Base-by-base conservation (phyloP, 53 echinoderm and acorn worm species). In the Stichopus horrens region DNA sequence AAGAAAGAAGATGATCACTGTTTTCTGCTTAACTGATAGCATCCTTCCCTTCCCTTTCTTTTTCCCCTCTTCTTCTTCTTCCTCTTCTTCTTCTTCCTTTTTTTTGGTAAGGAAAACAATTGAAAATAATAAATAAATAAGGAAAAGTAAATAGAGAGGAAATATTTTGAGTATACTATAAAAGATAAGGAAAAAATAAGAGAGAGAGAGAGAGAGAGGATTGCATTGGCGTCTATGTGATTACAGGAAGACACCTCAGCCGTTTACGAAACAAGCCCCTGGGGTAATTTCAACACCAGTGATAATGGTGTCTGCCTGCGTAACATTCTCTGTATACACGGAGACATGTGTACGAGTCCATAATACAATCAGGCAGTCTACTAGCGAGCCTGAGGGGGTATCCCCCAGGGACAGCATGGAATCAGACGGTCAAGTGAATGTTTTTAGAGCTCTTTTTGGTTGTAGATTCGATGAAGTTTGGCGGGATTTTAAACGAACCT, bases 301-400 rank as follows among this genome's bases (percentile, higher is more conserved):
- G 21, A 81, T 81, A 81, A 81, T 81, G 81, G 54, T 81, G 19
- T 23, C 21, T 81, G 71, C 7, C n/a, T 18, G 18, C n/a, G 19
- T 71, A 37, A 71, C 18, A 71, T 71, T 9, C 71, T n/a, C 19
- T n/a, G 11, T 71, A n/a, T 7, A n/a, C 19, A 16, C 16, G 16
- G 18, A 71, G 71, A 71, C 71, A 71, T 71, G 18, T 71, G 67
- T 71, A 71, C 7, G 71, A 18, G 18, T 71, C 71, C 56, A 57
- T 81, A 81, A 81, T 81, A 22, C 81, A 81, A 81, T 81, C 81
- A 81, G 81, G 56, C 58, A 81, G 81, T 81, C 81, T 81, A 57
- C 23, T 4, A 52, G 5, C 57, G 53, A 57, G 81, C 81, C 81
- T 53, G 21, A 57, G 81, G 81, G 57, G 58, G 20, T 57, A 19